These are phyloP conservation scores for Myiotriccus ornatus DNA, from an alignment of 2,797 vertebrate genomes.

Conservation along the genomic window DNA sequence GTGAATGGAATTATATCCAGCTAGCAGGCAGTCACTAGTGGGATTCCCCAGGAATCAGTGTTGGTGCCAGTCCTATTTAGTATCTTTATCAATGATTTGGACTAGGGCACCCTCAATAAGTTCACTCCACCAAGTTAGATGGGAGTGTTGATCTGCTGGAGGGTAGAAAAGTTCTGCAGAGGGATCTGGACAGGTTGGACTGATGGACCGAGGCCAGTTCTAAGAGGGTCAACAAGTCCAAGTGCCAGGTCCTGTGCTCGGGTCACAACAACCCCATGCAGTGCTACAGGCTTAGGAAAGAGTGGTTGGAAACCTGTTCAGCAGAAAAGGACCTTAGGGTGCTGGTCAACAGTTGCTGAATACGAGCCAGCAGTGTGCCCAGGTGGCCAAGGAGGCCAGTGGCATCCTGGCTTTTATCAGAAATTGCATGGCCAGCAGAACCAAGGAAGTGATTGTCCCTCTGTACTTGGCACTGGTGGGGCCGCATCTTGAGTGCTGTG, in stretches of 20 bases:
- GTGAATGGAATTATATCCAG: not conserved
- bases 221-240: not conserved
- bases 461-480: not conserved
- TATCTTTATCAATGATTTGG: not conserved
- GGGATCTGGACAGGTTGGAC: not conserved
- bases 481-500: fast-evolving
- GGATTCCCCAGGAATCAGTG: not conserved
- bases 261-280: not conserved
- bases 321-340: not conserved
- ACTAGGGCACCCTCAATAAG: not conserved
- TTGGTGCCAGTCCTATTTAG: not conserved
- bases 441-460: not conserved
- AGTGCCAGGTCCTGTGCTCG: not conserved
- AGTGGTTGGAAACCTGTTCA: not conserved
- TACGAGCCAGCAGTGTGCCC: not conserved
- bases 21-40: not conserved
- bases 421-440: not conserved
- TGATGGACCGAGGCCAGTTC: fast-evolving
- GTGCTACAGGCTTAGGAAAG: not conserved
- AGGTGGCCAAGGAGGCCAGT: not conserved
- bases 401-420: not conserved
- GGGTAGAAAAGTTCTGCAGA: not conserved
- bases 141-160: not conserved
- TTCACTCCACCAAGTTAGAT: not conserved
- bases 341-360: not conserved